Conservation (phyloP, 2,797 vertebrate species). For the Chiroxiphia lanceolata region DNA sequence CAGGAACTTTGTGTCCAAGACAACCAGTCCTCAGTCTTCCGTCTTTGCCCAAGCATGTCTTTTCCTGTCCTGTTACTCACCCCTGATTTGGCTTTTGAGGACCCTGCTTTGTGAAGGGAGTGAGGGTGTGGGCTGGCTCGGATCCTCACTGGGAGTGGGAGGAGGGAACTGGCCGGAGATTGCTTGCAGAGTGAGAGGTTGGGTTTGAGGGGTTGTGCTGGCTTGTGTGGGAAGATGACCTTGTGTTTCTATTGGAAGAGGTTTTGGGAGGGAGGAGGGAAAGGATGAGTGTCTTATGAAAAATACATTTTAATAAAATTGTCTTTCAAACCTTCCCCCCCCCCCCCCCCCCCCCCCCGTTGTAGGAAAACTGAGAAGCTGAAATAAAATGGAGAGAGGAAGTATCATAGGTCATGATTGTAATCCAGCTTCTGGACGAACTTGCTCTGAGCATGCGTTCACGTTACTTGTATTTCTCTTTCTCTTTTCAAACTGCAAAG, state of each 20-base stretch:
- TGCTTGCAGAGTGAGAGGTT: not conserved
- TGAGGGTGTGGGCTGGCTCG: not conserved
- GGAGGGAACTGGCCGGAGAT: not conserved
- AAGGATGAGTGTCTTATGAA: not conserved
- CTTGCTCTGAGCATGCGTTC: not conserved
- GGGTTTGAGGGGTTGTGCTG: not conserved
- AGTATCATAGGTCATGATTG: not conserved
- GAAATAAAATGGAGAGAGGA: not conserved
- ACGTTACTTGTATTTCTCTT: not conserved
- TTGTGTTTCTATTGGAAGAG: not conserved
- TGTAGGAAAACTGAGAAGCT: not conserved
- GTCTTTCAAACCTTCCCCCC: not conserved
- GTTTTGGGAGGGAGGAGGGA: not conserved
- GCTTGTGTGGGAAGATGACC: not conserved
- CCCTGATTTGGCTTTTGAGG: not conserved
- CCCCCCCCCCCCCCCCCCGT: accelerated
- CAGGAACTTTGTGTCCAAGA: not conserved
- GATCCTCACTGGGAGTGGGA: not conserved
- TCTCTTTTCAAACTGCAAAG: not conserved
- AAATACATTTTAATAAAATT: not conserved
- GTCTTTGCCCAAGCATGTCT: not conserved
- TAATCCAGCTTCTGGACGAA: not conserved
- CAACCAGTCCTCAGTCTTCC: not conserved
- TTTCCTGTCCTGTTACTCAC: not conserved
- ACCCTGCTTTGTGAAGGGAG: not conserved